A percentile compares a stretch with the other conserved stretches of the same genome.
Conservation (phyloP, 2,113 vertebrate genomes). For the Mola mola region DNA sequence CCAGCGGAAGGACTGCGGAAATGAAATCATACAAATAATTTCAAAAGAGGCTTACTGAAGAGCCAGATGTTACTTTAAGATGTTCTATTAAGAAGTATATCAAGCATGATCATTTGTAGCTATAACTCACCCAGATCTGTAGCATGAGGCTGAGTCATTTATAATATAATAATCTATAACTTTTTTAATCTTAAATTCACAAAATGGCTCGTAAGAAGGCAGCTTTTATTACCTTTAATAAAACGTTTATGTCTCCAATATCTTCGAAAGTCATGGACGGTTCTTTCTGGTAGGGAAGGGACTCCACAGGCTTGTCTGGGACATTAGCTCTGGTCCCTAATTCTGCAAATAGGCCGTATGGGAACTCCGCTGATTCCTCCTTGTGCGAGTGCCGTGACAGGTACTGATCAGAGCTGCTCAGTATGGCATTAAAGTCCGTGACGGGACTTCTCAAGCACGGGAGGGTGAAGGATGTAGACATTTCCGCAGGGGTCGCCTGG, state of each 20-base stretch:
- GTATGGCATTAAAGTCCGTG: conserved; percentile 41
- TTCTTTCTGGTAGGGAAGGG: conserved; percentile 59
- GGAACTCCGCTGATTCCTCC: conserved; percentile 36
- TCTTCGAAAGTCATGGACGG: conserved; percentile 52
- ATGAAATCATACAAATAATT: too few relatives aligned
- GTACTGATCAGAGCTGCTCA: conserved; percentile 48
- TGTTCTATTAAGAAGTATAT: too few relatives aligned
- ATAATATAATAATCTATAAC: too few relatives aligned
- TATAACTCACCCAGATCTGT: too few relatives aligned
- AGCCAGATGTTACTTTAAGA: too few relatives aligned
- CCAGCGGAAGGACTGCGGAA: too few relatives aligned
- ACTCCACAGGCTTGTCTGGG: conserved; percentile 41
- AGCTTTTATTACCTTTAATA: conserved; percentile 54
- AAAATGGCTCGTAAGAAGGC: conserved; percentile 5
- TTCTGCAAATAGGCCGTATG: conserved; percentile 47
- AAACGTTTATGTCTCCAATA: conserved; percentile 41
- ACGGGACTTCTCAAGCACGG: conserved; percentile 46
- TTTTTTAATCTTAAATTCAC: too few relatives aligned
- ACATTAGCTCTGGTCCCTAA: conserved; percentile 15
- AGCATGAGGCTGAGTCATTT: too few relatives aligned
- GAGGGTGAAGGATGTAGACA: conserved; percentile 40
- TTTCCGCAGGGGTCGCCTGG: conserved; percentile 57
- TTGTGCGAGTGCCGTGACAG: conserved; percentile 24
- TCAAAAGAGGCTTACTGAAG: too few relatives aligned
- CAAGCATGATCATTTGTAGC: too few relatives aligned